phyloP scores from a whole-genome alignment of 30 jellyfish, hydroid and myxozoan genomes.

The Hydra vulgaris region DNA sequence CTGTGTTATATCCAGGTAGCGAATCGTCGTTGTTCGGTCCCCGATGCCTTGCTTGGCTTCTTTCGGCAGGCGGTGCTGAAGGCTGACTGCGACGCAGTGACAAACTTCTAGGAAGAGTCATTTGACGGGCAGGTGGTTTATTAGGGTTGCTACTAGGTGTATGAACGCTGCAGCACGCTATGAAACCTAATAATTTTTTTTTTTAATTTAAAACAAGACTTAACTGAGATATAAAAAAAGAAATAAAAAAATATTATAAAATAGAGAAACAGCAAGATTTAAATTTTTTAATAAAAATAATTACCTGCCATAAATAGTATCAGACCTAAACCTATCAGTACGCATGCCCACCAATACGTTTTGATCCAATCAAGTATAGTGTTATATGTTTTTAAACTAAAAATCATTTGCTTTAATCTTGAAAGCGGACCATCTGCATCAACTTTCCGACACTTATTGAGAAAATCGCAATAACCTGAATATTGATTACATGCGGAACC shows the following conservation, averaged over 20 bases:
- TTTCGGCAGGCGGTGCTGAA: conserved; percentile 17
- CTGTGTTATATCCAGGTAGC: background rate
- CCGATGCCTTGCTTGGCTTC: background rate
- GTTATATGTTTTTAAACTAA: conserved; percentile 43
- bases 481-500: conserved; percentile 85
- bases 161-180: conserved; percentile 88
- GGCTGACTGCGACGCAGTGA: conserved; percentile 40
- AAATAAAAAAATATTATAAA: background rate
- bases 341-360: conserved; percentile 91
- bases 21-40: background rate
- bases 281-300: background rate
- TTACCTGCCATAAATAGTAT: conserved; percentile 78
- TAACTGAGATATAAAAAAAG: background rate
- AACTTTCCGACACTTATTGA: conserved; percentile 73
- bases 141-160: conserved; percentile 96
- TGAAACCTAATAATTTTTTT: conserved; percentile 50
- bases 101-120: conserved; percentile 79
- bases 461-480: conserved; percentile 72
- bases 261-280: background rate
- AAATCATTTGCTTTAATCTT: conserved; percentile 50
- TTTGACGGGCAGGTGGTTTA: conserved; percentile 59
- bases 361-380: conserved; percentile 66
- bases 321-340: conserved; percentile 67
- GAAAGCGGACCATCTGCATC: conserved; percentile 94
- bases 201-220: background rate